Evolutionary conservation across 2,888 invertebrate species (phyloP), one percentile per base, ranked within the genome.

Genomic region (Malachius bipustulatus): DNA sequence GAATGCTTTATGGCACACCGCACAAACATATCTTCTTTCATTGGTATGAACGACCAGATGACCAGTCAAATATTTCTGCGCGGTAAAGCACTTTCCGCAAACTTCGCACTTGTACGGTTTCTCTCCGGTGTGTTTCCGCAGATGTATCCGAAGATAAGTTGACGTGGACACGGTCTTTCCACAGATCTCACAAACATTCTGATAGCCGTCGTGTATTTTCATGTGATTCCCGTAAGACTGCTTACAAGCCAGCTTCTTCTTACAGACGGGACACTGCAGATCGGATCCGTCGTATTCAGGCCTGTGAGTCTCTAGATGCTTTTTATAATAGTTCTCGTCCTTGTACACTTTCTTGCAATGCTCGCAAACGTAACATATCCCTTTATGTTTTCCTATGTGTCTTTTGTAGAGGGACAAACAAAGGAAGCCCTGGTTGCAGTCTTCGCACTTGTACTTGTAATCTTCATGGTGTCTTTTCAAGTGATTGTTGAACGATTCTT

Each of bases 41-140:
- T 67, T 69, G 9, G 66, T 69, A 39, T 71, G 71, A 32, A 65
- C 67, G 1, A 63, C 50, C 64, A 66, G 64, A 42, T 71, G 71
- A 10, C 38, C 42, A 24, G 37, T 39, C 33, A 54, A 40, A 30
- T 47, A 37, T 19, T 37, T 43, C 36, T 44, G 49, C 13, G 43
- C 51, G 8, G 42, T 43, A 53, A 37, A 46, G 30, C 38, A 42
- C 34, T 37, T 28, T 6, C 29, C 11, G 11, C 29, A 28, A 11
- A 13, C 6, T 31, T 14, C 31, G 12, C 15, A 31, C 8, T 14
- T 8, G 10, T 6, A 8, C 6, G 31, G 52, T 30, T 50, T 54
- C 35, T 56, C 56, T 3, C 51, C 52, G 1, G 49, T 54, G 32
- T 54, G 54, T 4, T 41, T 47, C 19, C 47, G 40, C 38, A 43